Conservation (phyloP, 2,113 vertebrate species). For the Isichthys henryi region DNA sequence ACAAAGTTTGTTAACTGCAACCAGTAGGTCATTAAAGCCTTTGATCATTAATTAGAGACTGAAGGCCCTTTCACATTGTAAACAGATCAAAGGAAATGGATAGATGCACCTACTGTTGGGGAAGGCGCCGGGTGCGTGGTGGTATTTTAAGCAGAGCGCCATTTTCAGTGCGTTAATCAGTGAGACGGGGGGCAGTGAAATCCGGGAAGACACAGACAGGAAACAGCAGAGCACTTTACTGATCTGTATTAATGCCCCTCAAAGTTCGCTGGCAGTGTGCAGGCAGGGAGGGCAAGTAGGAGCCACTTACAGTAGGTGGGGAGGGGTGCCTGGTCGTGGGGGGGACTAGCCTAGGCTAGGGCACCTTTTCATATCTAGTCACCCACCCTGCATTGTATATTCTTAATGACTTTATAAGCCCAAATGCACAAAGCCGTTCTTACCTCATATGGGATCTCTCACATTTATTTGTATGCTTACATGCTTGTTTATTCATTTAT, state of each 20-base stretch:
- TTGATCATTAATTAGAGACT: neutral
- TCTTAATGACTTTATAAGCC: neutral
- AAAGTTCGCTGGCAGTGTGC: neutral
- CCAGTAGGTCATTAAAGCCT: neutral
- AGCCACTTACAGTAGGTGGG: neutral
- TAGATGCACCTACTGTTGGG: neutral
- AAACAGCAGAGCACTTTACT: neutral
- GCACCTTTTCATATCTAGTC: neutral
- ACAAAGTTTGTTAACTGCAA: neutral
- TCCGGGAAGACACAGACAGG: neutral
- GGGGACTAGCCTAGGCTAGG: neutral
- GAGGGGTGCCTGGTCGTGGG: neutral
- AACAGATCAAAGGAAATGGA: neutral
- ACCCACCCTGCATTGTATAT: neutral
- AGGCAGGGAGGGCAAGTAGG: neutral
- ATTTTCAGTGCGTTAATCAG: neutral
- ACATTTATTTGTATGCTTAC: neutral
- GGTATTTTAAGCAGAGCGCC: neutral
- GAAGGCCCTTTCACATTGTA: neutral
- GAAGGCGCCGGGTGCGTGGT: neutral
- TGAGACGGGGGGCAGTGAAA: neutral
- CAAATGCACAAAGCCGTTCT: neutral
- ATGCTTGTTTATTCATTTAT: neutral
- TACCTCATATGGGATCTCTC: neutral
- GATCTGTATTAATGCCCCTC: neutral